Conservation (phyloP, 2,113 vertebrate species). For the Malurus alboscapulatus region DNA sequence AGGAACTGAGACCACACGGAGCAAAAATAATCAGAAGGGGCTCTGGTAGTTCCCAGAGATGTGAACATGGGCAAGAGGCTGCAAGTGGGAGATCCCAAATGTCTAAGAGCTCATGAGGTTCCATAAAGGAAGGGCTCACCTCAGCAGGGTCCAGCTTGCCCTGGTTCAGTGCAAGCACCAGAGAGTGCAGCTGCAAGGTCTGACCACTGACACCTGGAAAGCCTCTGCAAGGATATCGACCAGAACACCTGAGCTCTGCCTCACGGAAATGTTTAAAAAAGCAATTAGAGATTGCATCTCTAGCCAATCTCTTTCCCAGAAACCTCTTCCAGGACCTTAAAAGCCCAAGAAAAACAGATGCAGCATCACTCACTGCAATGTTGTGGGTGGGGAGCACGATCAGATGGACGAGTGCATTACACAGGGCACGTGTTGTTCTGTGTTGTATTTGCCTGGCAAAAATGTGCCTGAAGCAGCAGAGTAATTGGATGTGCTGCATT, state of each 20-base stretch:
- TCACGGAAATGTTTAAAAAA: background rate
- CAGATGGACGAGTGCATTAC: background rate
- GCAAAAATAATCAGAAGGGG: background rate
- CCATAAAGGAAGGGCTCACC: background rate
- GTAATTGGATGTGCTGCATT: background rate
- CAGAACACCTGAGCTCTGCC: background rate
- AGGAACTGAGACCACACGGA: accelerated
- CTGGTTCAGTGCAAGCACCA: background rate
- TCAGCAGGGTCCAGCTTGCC: background rate
- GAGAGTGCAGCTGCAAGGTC: background rate
- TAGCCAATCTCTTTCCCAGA: background rate
- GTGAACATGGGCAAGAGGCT: background rate
- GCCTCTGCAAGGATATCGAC: background rate
- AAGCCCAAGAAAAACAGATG: background rate
- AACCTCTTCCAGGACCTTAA: background rate
- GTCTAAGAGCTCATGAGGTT: background rate
- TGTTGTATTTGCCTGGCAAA: background rate
- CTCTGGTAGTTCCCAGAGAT: background rate
- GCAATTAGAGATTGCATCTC: background rate
- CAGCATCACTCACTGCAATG: background rate
- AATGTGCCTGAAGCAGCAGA: background rate
- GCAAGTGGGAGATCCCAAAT: background rate
- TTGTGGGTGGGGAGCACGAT: background rate
- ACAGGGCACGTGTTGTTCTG: background rate
- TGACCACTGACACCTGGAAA: background rate